phyloP scores from a whole-genome alignment of 2,888 invertebrate genomes.

The Ischnura elegans region DNA sequence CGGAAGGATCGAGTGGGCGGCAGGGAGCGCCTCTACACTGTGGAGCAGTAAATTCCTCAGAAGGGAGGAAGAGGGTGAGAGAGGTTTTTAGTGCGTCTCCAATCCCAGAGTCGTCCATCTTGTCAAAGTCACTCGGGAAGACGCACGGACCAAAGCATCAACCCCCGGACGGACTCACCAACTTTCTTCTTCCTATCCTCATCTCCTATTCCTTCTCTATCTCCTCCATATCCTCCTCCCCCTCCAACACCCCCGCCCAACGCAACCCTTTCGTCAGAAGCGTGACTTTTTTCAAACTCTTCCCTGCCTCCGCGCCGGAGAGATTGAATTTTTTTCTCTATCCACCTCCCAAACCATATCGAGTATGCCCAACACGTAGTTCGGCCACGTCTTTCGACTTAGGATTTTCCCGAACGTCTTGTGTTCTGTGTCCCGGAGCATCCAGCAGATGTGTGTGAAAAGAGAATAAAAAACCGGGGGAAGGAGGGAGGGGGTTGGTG shows the following conservation, averaged over 20 bases:
- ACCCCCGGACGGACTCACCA: slow-evolving; percentile 17
- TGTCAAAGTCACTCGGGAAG: slow-evolving; percentile 46
- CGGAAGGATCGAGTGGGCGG: not conserved
- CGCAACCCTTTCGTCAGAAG: too few relatives aligned
- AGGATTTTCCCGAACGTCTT: slow-evolving; percentile 27
- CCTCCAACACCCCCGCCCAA: not conserved
- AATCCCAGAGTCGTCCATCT: slow-evolving; percentile 55
- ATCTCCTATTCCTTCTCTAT: not conserved
- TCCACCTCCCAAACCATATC: not conserved
- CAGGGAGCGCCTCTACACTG: not conserved
- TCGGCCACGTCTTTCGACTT: slow-evolving; percentile 37
- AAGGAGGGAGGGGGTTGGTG: too few relatives aligned
- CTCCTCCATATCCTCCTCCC: not conserved
- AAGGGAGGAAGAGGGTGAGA: too few relatives aligned
- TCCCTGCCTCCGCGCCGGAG: too few relatives aligned
- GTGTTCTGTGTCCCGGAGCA: not conserved
- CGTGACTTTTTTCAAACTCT: too few relatives aligned
- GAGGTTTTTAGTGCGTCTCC: slow-evolving; percentile 30
- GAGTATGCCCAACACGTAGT: slow-evolving; percentile 2
- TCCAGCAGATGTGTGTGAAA: not conserved
- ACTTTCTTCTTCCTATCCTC: slow-evolving; percentile 20
- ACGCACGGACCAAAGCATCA: slow-evolving; percentile 20
- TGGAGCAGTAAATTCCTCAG: not conserved
- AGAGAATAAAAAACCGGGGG: too few relatives aligned
- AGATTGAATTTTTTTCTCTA: not conserved